A percentile compares a stretch with the other conserved stretches of the same genome.
Conservation (phyloP, 1,140 invertebrate species). For the Saxidomus purpurata region DNA sequence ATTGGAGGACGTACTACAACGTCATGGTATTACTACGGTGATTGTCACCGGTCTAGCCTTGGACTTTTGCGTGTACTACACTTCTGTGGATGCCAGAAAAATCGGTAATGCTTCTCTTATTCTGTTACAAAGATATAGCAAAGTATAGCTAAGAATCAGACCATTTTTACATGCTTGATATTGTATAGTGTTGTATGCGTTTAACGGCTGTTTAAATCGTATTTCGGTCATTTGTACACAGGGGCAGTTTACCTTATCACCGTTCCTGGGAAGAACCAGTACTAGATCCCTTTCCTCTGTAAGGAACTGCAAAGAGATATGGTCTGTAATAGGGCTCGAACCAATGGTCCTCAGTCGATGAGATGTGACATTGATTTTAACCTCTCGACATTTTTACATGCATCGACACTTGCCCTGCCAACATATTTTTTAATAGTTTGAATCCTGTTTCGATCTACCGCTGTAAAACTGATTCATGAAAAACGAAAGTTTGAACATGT, state of each 20-base stretch:
- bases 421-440: background rate
- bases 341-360: too few relatives aligned
- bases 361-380: too few relatives aligned
- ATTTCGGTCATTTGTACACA: too few relatives aligned
- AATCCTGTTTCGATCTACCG: too few relatives aligned
- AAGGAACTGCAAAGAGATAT: background rate
- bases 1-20: constrained; percentile 65
- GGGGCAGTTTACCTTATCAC: too few relatives aligned
- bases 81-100: constrained; percentile 73
- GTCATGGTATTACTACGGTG: constrained; percentile 64
- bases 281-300: too few relatives aligned
- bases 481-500: too few relatives aligned
- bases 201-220: too few relatives aligned
- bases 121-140: background rate
- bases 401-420: background rate
- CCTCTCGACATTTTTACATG: background rate
- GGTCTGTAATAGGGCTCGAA: too few relatives aligned
- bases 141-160: too few relatives aligned
- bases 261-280: too few relatives aligned
- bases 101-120: constrained; percentile 64
- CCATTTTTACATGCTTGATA: background rate
- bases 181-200: background rate
- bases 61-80: constrained; percentile 81
- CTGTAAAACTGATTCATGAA: too few relatives aligned
- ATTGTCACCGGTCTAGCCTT: constrained; percentile 76